Base-by-base conservation (phyloP, 1,140 invertebrate species). In the Papilio xuthus region DNA sequence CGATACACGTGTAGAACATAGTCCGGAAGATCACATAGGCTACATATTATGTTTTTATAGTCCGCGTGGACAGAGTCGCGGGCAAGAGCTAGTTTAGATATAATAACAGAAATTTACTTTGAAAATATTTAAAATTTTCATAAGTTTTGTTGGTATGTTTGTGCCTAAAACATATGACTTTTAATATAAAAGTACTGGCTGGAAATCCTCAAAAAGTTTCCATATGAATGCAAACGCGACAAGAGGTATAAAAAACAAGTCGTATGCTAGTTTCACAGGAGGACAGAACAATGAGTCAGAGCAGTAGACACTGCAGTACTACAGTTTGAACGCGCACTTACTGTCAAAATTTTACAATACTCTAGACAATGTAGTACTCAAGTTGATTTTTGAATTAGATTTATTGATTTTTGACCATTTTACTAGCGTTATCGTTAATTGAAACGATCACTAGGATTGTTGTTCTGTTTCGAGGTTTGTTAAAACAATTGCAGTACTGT, bases 141-240 rank as follows among this genome's bases (percentile, higher is more conserved):
- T 53, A 53, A 53, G 50, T 53, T 53, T 53, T 10, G 44, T 56
- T 53, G 8, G 20, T 60, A 37, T 37, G 32, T 26, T 26, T 60
- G 18, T 26, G 20, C 26, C 23, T 23, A 26, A 60, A 60, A 60
- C 56, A 60, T 60, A 15, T 60, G 56, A 26, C 10, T 20, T 60
- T 26, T 23, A 9, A 60, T 60, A 60, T 60, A 12, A 60, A 67
- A 67, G 60, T 4, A 28, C 60, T 67, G 60, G 23, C 60, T 67
- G 60, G 26, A 67, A 67, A 67, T 37, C 73, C 47, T 56, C 47
- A 75, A 56, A 75, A 75, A 75, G 73, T 75, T 75, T 75, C 47
- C 47, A 56, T 18, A 75, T 53, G 28, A 75, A 75, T 75, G 26
- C 73, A 56, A 56, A 56, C 23, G 73, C 41, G 71, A 47, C 72